Evolutionary conservation across 1,140 invertebrate genomes (phyloP).

Genomic region (Bombyx mandarina): DNA sequence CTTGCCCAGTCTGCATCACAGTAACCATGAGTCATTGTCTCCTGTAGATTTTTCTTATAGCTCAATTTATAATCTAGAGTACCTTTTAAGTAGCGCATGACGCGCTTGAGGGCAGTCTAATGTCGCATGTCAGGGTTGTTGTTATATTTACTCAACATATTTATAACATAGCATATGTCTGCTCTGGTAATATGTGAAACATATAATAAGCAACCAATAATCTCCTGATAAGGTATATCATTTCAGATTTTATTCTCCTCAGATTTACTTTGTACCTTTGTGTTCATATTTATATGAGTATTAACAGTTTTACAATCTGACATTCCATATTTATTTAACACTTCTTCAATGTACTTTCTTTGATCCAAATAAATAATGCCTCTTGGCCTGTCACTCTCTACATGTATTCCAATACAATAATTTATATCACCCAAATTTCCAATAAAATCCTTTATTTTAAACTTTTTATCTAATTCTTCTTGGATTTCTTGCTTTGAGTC

Average conservation of each 20-base stretch:
- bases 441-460: conserved; percentile 10
- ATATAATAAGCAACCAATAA: conserved; percentile 14
- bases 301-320: conserved; percentile 8
- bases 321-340: conserved; percentile 8
- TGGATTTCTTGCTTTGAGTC: neutral
- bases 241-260: neutral
- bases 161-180: conserved; percentile 9
- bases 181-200: conserved; percentile 14
- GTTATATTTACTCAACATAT: conserved; percentile 15
- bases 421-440: conserved; percentile 2
- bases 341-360: conserved; percentile 11
- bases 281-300: conserved; percentile 9
- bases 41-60: conserved; percentile 28
- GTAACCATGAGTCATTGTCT: conserved; percentile 25
- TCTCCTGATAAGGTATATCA: conserved; percentile 11
- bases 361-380: conserved; percentile 13
- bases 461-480: conserved; percentile 5
- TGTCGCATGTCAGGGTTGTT: conserved; percentile 9
- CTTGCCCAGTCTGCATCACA: conserved; percentile 55
- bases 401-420: conserved; percentile 3
- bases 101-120: conserved; percentile 17
- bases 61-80: conserved; percentile 24
- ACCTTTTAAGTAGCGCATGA: conserved; percentile 24
- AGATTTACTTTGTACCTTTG: conserved; percentile 3
- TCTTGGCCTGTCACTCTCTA: neutral